Percentiles rank a stretch among this genome's conserved stretches.
Evolutionary conservation across 1,140 invertebrate genomes (phyloP).

Genomic region (Bombyx mandarina): DNA sequence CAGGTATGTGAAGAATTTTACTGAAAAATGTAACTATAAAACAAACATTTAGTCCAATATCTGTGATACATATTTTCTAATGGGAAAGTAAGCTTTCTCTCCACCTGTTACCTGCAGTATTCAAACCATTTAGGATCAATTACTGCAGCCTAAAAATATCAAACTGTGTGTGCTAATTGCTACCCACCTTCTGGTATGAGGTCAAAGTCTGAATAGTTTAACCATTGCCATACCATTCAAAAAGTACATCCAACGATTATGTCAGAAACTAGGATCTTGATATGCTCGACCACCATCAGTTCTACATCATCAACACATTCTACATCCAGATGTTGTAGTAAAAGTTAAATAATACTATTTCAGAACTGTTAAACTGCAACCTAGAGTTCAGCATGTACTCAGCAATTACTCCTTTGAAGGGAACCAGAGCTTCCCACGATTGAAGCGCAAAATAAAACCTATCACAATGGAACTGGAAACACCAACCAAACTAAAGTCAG

Average conservation of each 20-base stretch:
- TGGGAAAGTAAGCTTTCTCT: too few relatives aligned
- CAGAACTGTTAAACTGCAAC: conserved; percentile 46
- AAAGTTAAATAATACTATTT: conserved; percentile 13
- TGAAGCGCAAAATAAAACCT: conserved; percentile 41
- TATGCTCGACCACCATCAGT: not conserved
- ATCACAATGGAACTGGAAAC: conserved; percentile 59
- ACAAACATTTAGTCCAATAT: too few relatives aligned
- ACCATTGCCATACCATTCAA: too few relatives aligned
- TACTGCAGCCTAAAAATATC: too few relatives aligned
- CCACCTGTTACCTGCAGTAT: too few relatives aligned
- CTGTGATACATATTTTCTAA: too few relatives aligned
- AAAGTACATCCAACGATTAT: too few relatives aligned
- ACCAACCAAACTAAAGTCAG: conserved; percentile 52
- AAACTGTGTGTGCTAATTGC: too few relatives aligned
- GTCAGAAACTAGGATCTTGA: not conserved
- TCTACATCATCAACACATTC: not conserved
- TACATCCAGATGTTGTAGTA: not conserved
- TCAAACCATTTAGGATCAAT: too few relatives aligned
- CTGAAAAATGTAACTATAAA: not conserved
- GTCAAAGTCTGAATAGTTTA: too few relatives aligned
- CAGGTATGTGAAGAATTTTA: conserved; percentile 29
- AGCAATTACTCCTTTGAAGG: conserved; percentile 58
- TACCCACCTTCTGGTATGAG: too few relatives aligned
- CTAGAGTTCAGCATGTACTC: conserved; percentile 37
- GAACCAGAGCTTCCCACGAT: conserved; percentile 63